Base-by-base conservation (phyloP, 2,113 vertebrate species). In the Rhipidura dahli region DNA sequence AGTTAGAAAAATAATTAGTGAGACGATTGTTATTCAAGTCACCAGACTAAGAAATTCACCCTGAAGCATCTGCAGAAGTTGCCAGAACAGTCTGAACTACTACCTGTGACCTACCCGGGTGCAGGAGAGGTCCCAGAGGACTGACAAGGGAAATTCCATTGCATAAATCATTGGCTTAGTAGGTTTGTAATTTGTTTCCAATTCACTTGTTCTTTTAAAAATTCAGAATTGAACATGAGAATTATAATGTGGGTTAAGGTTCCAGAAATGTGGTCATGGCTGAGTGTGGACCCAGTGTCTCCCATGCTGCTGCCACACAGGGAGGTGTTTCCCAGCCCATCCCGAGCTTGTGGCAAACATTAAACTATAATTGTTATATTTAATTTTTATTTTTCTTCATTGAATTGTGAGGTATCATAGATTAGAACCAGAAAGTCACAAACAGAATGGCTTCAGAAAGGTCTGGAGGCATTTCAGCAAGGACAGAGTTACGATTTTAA, bases 351-450 rank as follows among this genome's bases (percentile, higher is more conserved):
- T 72, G 42, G 22, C 30, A 81, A 77, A 21, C 7, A 39, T 24
- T 30, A 37, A 72, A n/a, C 39, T 7, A 7, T 18, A 72, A 73
- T 35, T 90, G 37, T 45, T 33, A 15, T 7, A 20, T 50, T 87
- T 26, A 8, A 37, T 78, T 75, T 45, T 33, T 33, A 20, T 66
- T 60, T 77, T 87, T 69, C 37, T 63, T 63, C 35, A 3, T 8
- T 66, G 69, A 16, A 15, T 84, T 39, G 4, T 65, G 84, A 1
- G 1, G 7, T 13, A 7, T 23, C 16, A 15, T 28, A 40, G 42
- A 31, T 9, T 35, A 27, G 54, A 47, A 45, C 3, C 54, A 35
- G 39, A 3, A 63, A 78, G 47, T 8, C 0, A 0, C 33, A 72
- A 44, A 16, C 23, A 37, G 22, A 45, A 30, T 0, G 5, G 30